Percentiles rank a stretch among this genome's conserved stretches.
Evolutionary conservation across 2,113 vertebrate genomes (phyloP).

Genomic region (Struthidea cinerea): DNA sequence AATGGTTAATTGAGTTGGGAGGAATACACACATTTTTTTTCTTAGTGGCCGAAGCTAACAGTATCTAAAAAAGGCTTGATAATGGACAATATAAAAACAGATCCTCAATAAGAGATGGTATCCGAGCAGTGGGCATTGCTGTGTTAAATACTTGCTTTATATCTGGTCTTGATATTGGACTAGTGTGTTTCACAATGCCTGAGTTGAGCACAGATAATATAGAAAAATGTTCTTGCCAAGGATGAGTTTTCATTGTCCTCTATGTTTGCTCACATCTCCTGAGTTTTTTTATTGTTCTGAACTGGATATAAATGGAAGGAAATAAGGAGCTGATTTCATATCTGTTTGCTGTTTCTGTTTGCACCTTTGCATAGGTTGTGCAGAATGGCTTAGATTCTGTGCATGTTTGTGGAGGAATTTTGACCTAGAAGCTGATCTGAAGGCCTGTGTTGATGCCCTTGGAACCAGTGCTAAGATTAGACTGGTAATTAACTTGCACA

Average conservation of each 20-base stretch:
- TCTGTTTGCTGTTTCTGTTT: neutral
- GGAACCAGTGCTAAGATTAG: neutral
- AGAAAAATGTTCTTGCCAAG: neutral
- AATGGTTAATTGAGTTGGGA: neutral
- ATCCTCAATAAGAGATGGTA: neutral
- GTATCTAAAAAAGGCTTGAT: neutral
- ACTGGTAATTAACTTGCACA: neutral
- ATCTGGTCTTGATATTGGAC: neutral
- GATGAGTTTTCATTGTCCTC: neutral
- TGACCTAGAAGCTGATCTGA: neutral
- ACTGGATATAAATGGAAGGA: neutral
- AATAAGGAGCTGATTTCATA: neutral
- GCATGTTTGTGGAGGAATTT: neutral
- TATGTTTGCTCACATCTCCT: neutral
- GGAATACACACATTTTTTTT: neutral
- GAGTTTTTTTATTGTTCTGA: neutral
- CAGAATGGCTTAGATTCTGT: neutral
- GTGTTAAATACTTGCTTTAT: neutral
- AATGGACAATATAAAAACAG: neutral
- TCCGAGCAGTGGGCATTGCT: neutral
- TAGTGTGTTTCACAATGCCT: neutral
- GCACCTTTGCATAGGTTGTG: neutral
- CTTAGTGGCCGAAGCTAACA: neutral
- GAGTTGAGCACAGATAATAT: neutral
- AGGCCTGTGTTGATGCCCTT: neutral